A percentile compares a stretch with the other conserved stretches of the same genome.
phyloP scores from a whole-genome alignment of 2,797 vertebrate genomes.

The Sphenodon punctatus region DNA sequence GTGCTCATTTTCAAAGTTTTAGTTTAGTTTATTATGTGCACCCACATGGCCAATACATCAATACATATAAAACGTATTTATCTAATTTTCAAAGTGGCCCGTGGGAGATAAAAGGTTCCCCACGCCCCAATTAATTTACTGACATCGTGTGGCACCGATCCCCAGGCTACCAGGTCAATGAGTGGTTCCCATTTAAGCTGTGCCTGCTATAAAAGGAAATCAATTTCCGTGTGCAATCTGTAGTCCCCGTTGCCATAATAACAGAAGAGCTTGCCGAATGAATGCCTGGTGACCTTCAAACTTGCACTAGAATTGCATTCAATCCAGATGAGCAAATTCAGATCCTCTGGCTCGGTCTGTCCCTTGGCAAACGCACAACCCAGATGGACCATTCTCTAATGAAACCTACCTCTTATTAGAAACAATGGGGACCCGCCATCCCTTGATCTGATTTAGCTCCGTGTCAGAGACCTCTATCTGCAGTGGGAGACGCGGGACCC shows the following conservation, averaged over 20 bases:
- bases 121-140: no score
- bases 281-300: slow-evolving; percentile 40
- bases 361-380: slow-evolving; percentile 25
- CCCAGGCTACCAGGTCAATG: background rate
- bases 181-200: background rate
- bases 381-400: slow-evolving; percentile 26
- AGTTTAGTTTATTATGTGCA: no score
- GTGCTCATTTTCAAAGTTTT: no score
- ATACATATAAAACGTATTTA: no score
- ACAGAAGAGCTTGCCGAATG: slow-evolving; percentile 21
- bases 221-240: slow-evolving; percentile 28
- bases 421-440: slow-evolving; percentile 90
- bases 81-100: no score
- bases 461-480: slow-evolving; percentile 93
- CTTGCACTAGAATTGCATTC: slow-evolving; percentile 15
- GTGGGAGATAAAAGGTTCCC: no score
- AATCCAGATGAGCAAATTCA: slow-evolving; percentile 43
- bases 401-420: slow-evolving; percentile 79
- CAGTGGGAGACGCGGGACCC: slow-evolving; percentile 90
- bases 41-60: no score
- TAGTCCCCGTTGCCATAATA: background rate
- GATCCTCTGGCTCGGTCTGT: slow-evolving; percentile 40
- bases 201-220: background rate
- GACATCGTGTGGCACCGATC: no score
- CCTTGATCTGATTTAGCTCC: slow-evolving; percentile 94